phyloP scores from a whole-genome alignment of 2,888 invertebrate species.

The Drosophila quasianomalipes region DNA sequence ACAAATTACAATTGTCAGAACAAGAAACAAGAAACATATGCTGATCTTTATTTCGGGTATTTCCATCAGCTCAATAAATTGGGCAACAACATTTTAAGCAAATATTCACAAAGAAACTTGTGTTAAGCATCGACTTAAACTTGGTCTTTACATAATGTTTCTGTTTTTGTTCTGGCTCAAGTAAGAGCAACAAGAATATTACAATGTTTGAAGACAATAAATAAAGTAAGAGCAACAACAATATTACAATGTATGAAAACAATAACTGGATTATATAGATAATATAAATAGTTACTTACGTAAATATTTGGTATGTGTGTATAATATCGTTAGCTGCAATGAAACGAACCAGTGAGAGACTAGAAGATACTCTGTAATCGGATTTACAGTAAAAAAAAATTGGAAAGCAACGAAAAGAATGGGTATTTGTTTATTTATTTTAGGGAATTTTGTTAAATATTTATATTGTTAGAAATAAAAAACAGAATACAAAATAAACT shows the following conservation, averaged over 20 bases:
- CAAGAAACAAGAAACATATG: slow-evolving; percentile 23
- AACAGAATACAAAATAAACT: neutral
- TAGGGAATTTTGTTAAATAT: too few relatives aligned
- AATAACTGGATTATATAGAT: slow-evolving; percentile 25
- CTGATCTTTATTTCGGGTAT: neutral
- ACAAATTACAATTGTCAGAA: slow-evolving; percentile 53
- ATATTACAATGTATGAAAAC: slow-evolving; percentile 39
- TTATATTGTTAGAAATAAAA: neutral
- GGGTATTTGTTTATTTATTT: too few relatives aligned
- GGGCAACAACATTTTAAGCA: neutral
- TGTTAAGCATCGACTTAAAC: slow-evolving; percentile 29
- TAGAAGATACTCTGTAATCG: neutral
- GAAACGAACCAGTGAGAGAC: slow-evolving; percentile 8
- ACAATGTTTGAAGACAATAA: slow-evolving; percentile 39
- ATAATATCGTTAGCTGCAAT: slow-evolving; percentile 15
- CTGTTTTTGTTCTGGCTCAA: neutral
- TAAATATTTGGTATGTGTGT: slow-evolving; percentile 4
- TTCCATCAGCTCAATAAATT: slow-evolving; percentile 52
- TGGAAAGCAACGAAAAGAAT: neutral
- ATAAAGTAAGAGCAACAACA: slow-evolving; percentile 13
- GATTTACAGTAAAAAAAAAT: neutral
- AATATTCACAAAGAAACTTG: slow-evolving; percentile 39
- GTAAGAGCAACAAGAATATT: slow-evolving; percentile 33
- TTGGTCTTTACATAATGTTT: slow-evolving; percentile 24
- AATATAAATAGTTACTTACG: slow-evolving; percentile 17